phyloP scores from a whole-genome alignment of 2,888 invertebrate genomes.

The Hyposoter didymator region DNA sequence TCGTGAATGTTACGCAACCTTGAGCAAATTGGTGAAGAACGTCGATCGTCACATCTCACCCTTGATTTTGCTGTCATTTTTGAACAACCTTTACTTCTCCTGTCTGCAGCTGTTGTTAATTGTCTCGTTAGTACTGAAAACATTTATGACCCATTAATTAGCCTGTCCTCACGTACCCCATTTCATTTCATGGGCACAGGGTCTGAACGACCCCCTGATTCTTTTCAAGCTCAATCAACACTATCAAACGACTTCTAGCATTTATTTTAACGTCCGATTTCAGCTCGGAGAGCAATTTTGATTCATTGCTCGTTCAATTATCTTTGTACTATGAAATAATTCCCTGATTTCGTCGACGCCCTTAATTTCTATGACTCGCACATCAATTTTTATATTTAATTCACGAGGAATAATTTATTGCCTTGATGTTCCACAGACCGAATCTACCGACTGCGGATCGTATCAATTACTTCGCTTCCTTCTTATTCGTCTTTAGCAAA shows the following conservation, averaged over 20 bases:
- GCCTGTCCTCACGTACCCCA: neutral
- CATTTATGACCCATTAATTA: neutral
- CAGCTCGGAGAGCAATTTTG: no score
- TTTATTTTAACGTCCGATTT: no score
- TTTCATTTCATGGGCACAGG: no score
- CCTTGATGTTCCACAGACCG: neutral
- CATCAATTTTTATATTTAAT: neutral
- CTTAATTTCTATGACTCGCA: constrained; percentile 35
- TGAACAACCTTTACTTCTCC: constrained; percentile 90
- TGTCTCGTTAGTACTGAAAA: constrained; percentile 85
- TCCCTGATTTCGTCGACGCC: neutral
- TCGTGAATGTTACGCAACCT: constrained; percentile 87
- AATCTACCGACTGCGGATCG: neutral
- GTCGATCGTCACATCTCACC: constrained; percentile 87
- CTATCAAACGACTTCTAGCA: no score
- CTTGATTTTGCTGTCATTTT: constrained; percentile 88
- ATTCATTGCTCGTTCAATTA: no score
- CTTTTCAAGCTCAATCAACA: no score
- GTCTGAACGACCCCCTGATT: no score
- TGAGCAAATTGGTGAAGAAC: constrained; percentile 86
- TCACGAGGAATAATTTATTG: neutral
- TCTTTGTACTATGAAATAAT: neutral
- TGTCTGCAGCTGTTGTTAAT: constrained; percentile 90
- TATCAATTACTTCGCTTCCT: neutral
- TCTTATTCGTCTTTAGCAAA: constrained; percentile 69